Evolutionary conservation across 2,797 vertebrate genomes (phyloP).

Genomic region (Anniella stebbinsi): DNA sequence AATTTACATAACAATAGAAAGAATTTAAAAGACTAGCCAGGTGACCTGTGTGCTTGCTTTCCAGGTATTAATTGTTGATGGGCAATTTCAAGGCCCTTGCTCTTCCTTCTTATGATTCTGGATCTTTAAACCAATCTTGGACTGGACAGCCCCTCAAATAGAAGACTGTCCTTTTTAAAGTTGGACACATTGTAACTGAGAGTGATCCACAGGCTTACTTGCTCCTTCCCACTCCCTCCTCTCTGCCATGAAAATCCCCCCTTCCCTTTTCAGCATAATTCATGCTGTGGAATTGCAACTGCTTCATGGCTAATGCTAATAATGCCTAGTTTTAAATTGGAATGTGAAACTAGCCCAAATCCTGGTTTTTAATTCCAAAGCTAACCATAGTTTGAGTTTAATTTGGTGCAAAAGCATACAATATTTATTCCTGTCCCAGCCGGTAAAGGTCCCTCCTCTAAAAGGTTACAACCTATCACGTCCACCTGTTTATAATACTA

Average conservation of each 20-base stretch:
- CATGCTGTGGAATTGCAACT: neutral
- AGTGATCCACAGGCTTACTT: too few species aligned
- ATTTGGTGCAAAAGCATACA: neutral
- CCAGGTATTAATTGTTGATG: neutral
- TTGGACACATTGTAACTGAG: neutral
- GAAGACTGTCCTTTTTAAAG: neutral
- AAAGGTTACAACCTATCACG: too few species aligned
- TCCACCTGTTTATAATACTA: too few species aligned
- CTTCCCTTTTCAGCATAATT: neutral
- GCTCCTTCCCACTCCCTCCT: neutral
- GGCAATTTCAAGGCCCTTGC: neutral
- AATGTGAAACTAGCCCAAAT: neutral
- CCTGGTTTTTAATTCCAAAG: neutral
- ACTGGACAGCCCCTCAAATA: neutral
- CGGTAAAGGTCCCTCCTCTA: too few species aligned
- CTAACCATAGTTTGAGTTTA: neutral
- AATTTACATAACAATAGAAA: too few species aligned
- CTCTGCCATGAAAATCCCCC: too few species aligned
- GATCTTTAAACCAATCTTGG: neutral
- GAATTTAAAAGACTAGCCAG: too few species aligned
- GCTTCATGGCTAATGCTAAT: neutral
- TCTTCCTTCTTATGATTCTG: neutral
- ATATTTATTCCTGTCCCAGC: too few species aligned
- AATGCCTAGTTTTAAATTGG: neutral
- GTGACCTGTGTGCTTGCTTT: neutral